These are phyloP conservation scores for Xestia c-nigrum DNA, from an alignment of 2,888 invertebrate species.

Conservation along the genomic window DNA sequence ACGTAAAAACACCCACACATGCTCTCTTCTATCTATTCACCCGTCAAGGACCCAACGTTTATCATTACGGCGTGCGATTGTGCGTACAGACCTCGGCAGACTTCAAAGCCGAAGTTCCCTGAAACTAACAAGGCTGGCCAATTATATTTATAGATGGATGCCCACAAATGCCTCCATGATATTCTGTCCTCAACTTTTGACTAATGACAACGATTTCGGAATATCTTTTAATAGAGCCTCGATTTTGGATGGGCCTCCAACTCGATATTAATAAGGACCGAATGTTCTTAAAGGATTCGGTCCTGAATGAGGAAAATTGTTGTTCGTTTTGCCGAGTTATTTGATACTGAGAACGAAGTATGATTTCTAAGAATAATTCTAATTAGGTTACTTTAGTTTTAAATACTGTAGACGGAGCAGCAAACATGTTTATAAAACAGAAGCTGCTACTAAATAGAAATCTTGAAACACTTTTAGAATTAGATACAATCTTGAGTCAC, in stretches of 20 bases:
- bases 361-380: constrained; percentile 23
- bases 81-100: constrained; percentile 60
- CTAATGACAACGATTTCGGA: constrained; percentile 67
- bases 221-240: constrained; percentile 61
- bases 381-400: constrained; percentile 15
- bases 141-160: constrained; percentile 87
- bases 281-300: constrained; percentile 35
- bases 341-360: constrained; percentile 29
- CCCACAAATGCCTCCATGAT: constrained; percentile 73
- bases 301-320: constrained; percentile 41
- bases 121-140: constrained; percentile 81
- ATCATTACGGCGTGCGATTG: constrained; percentile 66
- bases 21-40: constrained; percentile 42
- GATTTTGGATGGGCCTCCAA: constrained; percentile 12
- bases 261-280: constrained; percentile 31
- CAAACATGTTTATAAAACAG: constrained; percentile 30
- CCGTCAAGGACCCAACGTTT: constrained; percentile 40
- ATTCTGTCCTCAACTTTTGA: constrained; percentile 68
- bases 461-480: constrained; percentile 25
- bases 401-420: constrained; percentile 7
- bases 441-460: constrained; percentile 32
- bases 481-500: constrained; percentile 51
- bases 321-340: constrained; percentile 5
- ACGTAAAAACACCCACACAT: constrained; percentile 44
- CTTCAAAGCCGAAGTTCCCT: constrained; percentile 81